Base-by-base conservation (phyloP, 2,113 vertebrate genomes). In the Candoia aspera region DNA sequence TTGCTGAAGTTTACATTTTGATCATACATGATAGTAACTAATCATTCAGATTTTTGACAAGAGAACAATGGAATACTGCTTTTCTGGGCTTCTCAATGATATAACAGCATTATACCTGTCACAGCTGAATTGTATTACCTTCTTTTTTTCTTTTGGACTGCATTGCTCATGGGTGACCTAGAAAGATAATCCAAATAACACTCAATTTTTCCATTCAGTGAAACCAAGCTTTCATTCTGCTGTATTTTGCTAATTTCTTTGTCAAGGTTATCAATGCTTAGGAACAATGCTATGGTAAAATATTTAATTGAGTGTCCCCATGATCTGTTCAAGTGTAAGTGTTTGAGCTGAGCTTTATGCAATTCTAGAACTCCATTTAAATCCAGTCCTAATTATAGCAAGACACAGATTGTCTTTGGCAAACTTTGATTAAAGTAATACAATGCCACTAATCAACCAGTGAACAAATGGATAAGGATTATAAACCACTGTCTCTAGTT, bases 331-430 rank as follows among this genome's bases (percentile, higher is more conserved):
- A 33, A 92, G 1, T 86, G 68, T 26, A 91, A 49, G 33, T n/a
- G 4, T 53, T 83, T 89, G 73, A 86, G 85, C 29, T 90, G 87
- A 29, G 46, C 3, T 89, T 59, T 57, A 64, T 53, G 26, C 57
- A 87, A 86, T 54, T 87, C n/a, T 54, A 62, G 83, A 89, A 12
- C 60, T 42, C 73, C 13, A 92, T 92, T 89, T 84, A 89, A 26
- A 83, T 73, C 64, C 42, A 49, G 19, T 33, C 60, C 15, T 60
- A 92, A 90, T 90, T 90, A 88, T 49, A 79, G 1, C 1, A 29
- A 84, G 64, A 89, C 21, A 2, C 46, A 37, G 62, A 42, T 29
- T 89, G 64, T 68, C 62, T 90, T 60, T 89, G 84, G 60, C 17
- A 91, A 83, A 86, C 4, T 46, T 19, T 46, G n/a, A 90, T 86